A percentile compares a stretch with the other conserved stretches of the same genome.
phyloP scores from a whole-genome alignment of 2,888 invertebrate genomes.

The Drosophila yooni region DNA sequence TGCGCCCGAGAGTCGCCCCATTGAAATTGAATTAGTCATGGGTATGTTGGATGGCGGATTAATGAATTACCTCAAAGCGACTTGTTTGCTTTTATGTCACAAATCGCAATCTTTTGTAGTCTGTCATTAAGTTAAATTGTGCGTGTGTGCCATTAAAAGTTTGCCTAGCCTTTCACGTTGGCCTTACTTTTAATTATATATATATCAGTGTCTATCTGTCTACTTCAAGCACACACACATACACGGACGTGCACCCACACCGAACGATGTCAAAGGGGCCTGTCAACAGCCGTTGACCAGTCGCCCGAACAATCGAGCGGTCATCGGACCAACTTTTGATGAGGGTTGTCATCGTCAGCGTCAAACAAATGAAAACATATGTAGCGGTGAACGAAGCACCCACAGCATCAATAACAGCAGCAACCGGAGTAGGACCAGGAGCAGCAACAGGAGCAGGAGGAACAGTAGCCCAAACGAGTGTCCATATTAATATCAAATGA shows the following conservation, averaged over 20 bases:
- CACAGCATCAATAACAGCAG: conserved; percentile 22
- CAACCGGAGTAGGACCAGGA: conserved; percentile 1
- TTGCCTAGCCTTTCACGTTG: conserved; percentile 48
- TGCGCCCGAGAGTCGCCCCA: conserved; percentile 17
- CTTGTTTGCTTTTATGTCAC: conserved; percentile 70
- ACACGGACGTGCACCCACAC: conserved; percentile 13
- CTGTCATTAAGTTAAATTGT: conserved; percentile 76
- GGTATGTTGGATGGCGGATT: conserved; percentile 40
- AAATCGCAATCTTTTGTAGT: conserved; percentile 69
- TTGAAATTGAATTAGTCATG: conserved; percentile 44
- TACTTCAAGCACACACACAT: conserved; percentile 21
- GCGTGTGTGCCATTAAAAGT: conserved; percentile 71
- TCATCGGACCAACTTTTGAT: conserved; percentile 77
- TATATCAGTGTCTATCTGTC: conserved; percentile 54
- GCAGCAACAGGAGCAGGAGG: background rate
- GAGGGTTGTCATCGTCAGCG: conserved; percentile 78
- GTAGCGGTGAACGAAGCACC: conserved; percentile 65
- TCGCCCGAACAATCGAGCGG: conserved; percentile 73
- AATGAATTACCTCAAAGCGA: conserved; percentile 75
- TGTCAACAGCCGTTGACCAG: conserved; percentile 77
- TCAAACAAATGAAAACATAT: conserved; percentile 80
- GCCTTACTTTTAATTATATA: conserved; percentile 70
- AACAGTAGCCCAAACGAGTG: conserved; percentile 40
- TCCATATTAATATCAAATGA: conserved; percentile 80
- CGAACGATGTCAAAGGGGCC: conserved; percentile 66